These are phyloP conservation scores for Coilia nasus DNA, from an alignment of 2,797 vertebrate genomes.

Conservation along the genomic window DNA sequence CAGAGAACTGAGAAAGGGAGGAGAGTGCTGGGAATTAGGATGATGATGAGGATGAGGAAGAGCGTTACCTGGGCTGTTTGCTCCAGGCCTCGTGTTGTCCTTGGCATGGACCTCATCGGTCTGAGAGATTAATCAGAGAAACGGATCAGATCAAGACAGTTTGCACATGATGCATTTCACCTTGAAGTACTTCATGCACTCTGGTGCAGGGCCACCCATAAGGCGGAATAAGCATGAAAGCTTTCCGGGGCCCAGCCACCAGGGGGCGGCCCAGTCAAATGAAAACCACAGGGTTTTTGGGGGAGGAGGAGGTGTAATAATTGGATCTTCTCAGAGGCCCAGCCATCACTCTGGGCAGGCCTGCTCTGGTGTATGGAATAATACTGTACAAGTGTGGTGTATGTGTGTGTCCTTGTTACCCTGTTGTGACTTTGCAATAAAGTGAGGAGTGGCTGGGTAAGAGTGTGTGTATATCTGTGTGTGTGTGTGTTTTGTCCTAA, in stretches of 20 bases:
- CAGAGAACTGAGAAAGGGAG: no score
- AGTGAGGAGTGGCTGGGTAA: not conserved
- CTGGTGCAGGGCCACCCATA: no score
- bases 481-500: conserved; percentile 72
- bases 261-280: no score
- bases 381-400: not conserved
- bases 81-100: conserved; percentile 90
- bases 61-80: conserved; percentile 82
- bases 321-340: no score
- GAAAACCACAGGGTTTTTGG: no score
- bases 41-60: not conserved
- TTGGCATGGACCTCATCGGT: conserved; percentile 97
- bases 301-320: no score
- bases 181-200: not conserved
- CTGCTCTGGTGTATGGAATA: not conserved
- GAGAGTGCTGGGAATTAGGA: not conserved
- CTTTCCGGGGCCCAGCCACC: no score
- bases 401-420: not conserved
- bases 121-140: conserved; percentile 61
- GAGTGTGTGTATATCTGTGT: not conserved
- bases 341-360: no score
- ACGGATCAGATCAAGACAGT: no score
- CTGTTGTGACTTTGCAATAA: not conserved
- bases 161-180: not conserved
- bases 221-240: no score